A percentile compares a stretch with the other conserved stretches of the same genome.
phyloP scores from a whole-genome alignment of 2,113 vertebrate species.

The Cololabis saira region DNA sequence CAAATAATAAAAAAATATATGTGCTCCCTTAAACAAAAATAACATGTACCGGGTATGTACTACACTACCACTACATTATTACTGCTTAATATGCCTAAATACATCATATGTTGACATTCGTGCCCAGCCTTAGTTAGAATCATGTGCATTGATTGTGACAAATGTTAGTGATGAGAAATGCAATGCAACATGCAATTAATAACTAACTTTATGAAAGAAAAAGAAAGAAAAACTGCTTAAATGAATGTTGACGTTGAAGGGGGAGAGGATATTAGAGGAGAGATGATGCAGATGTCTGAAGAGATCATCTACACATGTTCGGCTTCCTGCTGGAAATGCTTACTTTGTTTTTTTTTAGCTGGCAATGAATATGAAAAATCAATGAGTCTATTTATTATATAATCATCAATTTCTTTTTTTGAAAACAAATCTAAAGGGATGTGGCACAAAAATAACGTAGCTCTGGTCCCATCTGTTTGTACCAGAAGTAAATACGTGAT shows the following conservation, averaged over 20 bases:
- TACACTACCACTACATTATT: neutral
- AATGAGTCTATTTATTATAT: neutral
- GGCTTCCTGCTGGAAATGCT: neutral
- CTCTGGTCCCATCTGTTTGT: constrained; percentile 20
- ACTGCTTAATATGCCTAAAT: neutral
- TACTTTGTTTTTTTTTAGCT: neutral
- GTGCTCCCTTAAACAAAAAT: neutral
- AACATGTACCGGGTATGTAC: neutral
- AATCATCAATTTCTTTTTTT: neutral
- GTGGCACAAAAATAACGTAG: constrained; percentile 5
- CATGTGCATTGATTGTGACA: constrained; percentile 50
- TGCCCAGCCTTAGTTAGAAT: constrained; percentile 52
- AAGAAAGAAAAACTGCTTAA: neutral
- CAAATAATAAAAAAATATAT: neutral
- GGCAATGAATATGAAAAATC: neutral
- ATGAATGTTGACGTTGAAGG: neutral
- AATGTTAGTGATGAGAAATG: constrained; percentile 33
- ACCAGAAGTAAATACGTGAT: constrained; percentile 3
- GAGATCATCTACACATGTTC: constrained; percentile 1
- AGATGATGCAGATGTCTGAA: constrained; percentile 2
- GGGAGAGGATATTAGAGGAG: neutral
- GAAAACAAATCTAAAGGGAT: too few species aligned
- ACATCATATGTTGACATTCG: neutral
- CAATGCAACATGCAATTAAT: constrained; percentile 55
- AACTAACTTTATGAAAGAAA: neutral